Conservation (phyloP, 2,113 vertebrate species). For the Larimichthys crocea region DNA sequence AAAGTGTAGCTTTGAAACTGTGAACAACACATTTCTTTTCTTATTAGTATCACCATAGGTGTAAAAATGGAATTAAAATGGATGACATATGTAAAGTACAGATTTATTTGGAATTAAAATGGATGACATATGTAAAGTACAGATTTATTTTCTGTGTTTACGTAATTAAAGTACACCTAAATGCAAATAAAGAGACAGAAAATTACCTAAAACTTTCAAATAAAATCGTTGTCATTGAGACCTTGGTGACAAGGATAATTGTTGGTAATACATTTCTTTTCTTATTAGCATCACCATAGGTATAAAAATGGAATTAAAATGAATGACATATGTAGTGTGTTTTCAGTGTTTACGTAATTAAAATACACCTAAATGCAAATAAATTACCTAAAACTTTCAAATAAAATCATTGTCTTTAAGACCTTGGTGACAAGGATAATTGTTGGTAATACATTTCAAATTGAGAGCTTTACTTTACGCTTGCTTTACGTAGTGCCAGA, state of each 20-base stretch:
- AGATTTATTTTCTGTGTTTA: neutral
- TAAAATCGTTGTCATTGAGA: no score
- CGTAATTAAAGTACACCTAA: no score
- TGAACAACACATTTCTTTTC: neutral
- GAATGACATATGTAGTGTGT: neutral
- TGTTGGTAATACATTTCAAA: slow-evolving; percentile 36
- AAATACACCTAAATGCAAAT: neutral
- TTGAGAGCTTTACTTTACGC: slow-evolving; percentile 27
- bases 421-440: slow-evolving; percentile 27
- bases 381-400: slow-evolving; percentile 35
- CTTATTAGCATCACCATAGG: neutral
- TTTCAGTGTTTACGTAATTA: neutral
- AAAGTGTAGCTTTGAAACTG: slow-evolving; percentile 33
- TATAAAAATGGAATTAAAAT: neutral
- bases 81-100: neutral
- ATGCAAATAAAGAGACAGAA: no score
- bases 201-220: no score
- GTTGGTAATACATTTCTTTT: neutral
- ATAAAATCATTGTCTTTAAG: slow-evolving; percentile 34
- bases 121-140: neutral
- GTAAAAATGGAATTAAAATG: neutral
- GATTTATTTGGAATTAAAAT: neutral
- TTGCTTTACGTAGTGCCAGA: slow-evolving; percentile 9
- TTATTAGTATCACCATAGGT: neutral
- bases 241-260: no score